phyloP scores from a whole-genome alignment of 2,888 invertebrate genomes.

The Callyntrura sp. region DNA sequence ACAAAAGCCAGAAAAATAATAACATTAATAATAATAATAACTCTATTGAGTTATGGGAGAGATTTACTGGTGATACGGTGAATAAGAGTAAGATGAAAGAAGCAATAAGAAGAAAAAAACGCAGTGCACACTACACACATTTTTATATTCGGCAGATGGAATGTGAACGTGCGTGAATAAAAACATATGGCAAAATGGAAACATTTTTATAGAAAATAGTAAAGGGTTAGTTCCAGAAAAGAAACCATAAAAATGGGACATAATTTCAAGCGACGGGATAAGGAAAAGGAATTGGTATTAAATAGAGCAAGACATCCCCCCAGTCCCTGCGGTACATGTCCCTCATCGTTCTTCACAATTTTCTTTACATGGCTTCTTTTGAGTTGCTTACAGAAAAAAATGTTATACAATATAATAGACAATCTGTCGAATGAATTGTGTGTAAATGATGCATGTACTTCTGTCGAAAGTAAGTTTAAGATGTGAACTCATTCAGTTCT shows the following conservation, averaged over 20 bases:
- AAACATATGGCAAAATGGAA: neutral
- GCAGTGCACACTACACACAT: too few relatives aligned
- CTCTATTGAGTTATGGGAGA: constrained; percentile 10
- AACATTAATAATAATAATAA: neutral
- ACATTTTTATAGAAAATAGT: too few relatives aligned
- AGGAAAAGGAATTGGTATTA: constrained; percentile 48
- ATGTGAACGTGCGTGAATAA: constrained; percentile 53
- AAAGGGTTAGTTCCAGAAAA: constrained; percentile 24
- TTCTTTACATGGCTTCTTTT: neutral
- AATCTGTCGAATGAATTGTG: neutral
- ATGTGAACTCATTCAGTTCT: too few relatives aligned
- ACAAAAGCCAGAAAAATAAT: neutral
- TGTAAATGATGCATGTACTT: constrained; percentile 7
- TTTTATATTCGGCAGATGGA: neutral
- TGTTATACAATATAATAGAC: neutral
- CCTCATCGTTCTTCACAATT: too few relatives aligned
- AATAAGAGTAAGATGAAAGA: constrained; percentile 26
- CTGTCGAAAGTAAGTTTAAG: neutral
- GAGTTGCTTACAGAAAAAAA: neutral
- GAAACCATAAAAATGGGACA: constrained; percentile 36
- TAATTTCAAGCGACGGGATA: neutral
- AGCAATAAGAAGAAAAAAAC: neutral
- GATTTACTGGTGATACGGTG: neutral
- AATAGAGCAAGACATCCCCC: constrained; percentile 58
- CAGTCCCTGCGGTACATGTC: constrained; percentile 6